Conservation (phyloP, 2,888 invertebrate species). For the Peribatodes rhomboidaria region DNA sequence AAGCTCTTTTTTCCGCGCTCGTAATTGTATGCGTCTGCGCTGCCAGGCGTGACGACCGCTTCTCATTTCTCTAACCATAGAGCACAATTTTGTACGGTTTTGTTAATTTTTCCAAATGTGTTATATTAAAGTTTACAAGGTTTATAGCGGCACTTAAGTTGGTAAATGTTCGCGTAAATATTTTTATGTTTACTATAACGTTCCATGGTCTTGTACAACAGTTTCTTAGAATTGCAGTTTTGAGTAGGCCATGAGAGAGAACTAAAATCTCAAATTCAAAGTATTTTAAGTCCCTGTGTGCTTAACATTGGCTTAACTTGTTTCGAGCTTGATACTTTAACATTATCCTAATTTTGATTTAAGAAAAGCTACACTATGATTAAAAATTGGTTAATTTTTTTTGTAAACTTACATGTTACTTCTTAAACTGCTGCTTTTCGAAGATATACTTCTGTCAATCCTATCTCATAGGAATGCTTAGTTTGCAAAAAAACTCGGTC, state of each 20-base stretch:
- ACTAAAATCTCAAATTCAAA: neutral
- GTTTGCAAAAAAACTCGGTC: slow-evolving; percentile 35
- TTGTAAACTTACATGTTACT: neutral
- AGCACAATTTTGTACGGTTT: slow-evolving; percentile 56
- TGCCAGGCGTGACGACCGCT: slow-evolving; percentile 73
- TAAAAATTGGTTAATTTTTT: neutral
- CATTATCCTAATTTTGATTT: neutral
- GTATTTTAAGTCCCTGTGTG: neutral
- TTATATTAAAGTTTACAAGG: slow-evolving; percentile 50
- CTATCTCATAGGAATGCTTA: slow-evolving; percentile 7
- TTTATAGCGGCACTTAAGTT: slow-evolving; percentile 64
- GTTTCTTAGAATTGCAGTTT: slow-evolving; percentile 52
- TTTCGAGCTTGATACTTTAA: neutral
- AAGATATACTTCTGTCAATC: neutral
- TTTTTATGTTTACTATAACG: slow-evolving; percentile 58
- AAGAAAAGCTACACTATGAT: neutral
- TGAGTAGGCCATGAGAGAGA: neutral
- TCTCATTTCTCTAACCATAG: slow-evolving; percentile 69
- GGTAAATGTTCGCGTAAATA: slow-evolving; percentile 55
- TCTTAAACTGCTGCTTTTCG: neutral
- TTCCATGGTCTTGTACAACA: slow-evolving; percentile 42
- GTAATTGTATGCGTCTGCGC: slow-evolving; percentile 84
- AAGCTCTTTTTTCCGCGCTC: slow-evolving; percentile 74
- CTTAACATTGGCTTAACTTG: neutral
- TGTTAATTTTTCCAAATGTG: slow-evolving; percentile 35